Evolutionary conservation across 1,140 invertebrate species (phyloP), one percentile per base, ranked within the genome.

Genomic region (Drosophila ananassae): DNA sequence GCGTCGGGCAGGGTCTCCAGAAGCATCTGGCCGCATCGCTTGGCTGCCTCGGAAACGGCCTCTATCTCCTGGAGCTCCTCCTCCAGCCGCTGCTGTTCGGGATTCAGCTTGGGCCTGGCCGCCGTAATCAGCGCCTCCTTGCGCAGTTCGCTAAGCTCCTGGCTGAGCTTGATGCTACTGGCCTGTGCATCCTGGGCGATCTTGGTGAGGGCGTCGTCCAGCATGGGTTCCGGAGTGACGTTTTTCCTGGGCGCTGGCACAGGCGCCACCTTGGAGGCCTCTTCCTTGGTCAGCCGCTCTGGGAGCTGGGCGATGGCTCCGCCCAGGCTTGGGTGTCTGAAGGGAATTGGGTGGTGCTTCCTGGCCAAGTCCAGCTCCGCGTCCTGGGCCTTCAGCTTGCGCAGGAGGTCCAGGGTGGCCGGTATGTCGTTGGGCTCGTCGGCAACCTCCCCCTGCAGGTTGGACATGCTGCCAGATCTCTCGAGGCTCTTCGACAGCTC

Each of bases 131-230:
- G n/a, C 0, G 90, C 90, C 73, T 92, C 90, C 59, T 91, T 91
- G 32, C 73, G 75, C 17, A 90, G 51, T 52, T 85, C 91, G 60
- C 93, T 80, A 46, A 93, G 89, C 41, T 93, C 93, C 62, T 93
- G 91, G n/a, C 92, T 93, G 44, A 94, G 79, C 57, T 93, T 93
- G 50, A 94, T 93, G 77, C 92, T 94, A 46, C 93, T 93, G 82
- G 94, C 93, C 91, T 94, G 93, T 32, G 93, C 93, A 92, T 94
- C 93, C 82, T 93, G 92, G 9, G 93, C 93, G 51, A 94, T 92
- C 90, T 93, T 93, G 75, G 93, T 94, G 17, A 94, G 83, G 13
- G 93, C 93, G 73, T 94, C 93, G 73, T 94, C 93, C 87, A 94
- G 76, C 12, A 78, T 39, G 0, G 90, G 91, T n/a, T 92, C 91